Evolutionary conservation across 2,113 vertebrate species (phyloP).

Genomic region (Hydrochoerus hydrochaeris): DNA sequence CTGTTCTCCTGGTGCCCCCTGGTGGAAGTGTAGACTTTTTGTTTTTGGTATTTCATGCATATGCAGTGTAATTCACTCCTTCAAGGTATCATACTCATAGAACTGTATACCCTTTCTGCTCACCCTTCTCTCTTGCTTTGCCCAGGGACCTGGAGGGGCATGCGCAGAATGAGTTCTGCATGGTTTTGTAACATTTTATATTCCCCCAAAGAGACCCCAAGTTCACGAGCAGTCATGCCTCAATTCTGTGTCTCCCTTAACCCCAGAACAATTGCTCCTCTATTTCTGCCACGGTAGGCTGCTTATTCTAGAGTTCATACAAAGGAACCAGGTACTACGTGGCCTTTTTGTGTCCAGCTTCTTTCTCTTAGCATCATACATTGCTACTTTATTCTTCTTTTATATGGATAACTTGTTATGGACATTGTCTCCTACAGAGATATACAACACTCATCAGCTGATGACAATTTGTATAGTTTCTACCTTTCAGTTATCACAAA

Average conservation of each 20-base stretch:
- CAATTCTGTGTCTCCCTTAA: not conserved
- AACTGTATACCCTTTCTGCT: not conserved
- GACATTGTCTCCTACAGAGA: rapidly evolving
- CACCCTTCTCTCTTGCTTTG: not conserved
- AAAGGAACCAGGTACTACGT: not conserved
- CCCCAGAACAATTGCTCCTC: not conserved
- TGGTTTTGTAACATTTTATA: not conserved
- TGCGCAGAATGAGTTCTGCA: constrained; percentile 91
- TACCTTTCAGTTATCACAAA: rapidly evolving
- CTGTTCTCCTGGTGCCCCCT: not conserved
- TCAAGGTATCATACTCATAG: not conserved
- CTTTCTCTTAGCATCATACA: not conserved
- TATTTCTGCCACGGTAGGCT: not conserved
- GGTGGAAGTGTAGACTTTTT: not conserved
- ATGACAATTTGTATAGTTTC: not conserved
- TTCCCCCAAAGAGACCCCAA: not conserved
- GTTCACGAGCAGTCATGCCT: not conserved
- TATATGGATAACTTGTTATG: not conserved
- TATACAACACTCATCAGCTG: not conserved
- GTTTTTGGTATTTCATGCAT: not conserved
- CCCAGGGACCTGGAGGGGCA: constrained; percentile 94
- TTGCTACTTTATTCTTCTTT: not conserved
- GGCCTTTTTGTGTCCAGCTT: not conserved
- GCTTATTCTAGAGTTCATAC: not conserved
- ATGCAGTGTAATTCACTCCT: not conserved